Evolutionary conservation across 1,140 invertebrate species (phyloP).

Genomic region (Hirudo medicinalis): DNA sequence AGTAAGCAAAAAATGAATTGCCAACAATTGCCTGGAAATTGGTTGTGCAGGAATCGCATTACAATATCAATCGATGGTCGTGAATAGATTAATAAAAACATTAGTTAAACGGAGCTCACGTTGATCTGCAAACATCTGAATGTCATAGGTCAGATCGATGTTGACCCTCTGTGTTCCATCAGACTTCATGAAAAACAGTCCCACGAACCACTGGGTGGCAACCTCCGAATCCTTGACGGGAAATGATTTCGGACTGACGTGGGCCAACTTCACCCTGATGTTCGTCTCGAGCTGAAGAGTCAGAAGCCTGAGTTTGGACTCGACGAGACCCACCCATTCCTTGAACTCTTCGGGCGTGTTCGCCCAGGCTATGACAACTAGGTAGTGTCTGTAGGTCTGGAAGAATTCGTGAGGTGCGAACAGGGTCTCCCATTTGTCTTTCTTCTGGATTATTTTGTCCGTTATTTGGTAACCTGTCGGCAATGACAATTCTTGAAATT

Average conservation of each 20-base stretch:
- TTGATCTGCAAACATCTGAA: slow-evolving; percentile 66
- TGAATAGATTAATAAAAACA: neutral
- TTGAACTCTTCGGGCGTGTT: neutral
- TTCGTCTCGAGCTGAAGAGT: slow-evolving; percentile 85
- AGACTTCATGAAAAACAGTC: slow-evolving; percentile 72
- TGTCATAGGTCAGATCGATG: slow-evolving; percentile 82
- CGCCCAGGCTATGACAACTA: neutral
- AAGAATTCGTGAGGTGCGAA: slow-evolving; percentile 93
- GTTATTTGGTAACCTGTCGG: slow-evolving; percentile 39
- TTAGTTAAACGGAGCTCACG: neutral
- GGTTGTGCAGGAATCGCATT: neutral
- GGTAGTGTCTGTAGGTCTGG: slow-evolving; percentile 58
- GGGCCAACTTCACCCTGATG: slow-evolving; percentile 72
- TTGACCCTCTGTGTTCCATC: slow-evolving; percentile 47
- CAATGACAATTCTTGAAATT: too few relatives aligned
- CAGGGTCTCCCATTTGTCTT: slow-evolving; percentile 70
- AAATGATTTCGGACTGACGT: slow-evolving; percentile 83
- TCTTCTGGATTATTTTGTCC: slow-evolving; percentile 72
- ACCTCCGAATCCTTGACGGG: slow-evolving; percentile 32
- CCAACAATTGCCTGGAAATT: neutral
- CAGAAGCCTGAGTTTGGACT: slow-evolving; percentile 85
- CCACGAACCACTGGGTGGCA: slow-evolving; percentile 70
- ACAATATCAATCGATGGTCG: neutral
- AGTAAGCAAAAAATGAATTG: neutral
- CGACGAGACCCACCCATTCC: slow-evolving; percentile 60